phyloP scores from a whole-genome alignment of 1,140 invertebrate species.

The Tribolium castaneum region DNA sequence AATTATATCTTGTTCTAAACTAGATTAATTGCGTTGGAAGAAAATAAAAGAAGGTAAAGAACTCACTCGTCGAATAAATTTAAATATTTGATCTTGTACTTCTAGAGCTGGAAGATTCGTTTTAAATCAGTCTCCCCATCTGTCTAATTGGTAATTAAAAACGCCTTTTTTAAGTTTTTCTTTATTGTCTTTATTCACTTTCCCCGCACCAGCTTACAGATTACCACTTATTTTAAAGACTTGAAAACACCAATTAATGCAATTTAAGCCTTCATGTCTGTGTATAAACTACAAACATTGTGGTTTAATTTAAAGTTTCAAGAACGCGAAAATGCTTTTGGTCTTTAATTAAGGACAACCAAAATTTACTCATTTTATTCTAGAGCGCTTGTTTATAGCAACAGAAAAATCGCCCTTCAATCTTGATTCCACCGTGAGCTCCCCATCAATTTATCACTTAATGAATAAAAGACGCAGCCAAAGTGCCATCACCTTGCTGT shows the following conservation, averaged over 20 bases:
- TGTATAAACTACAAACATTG: background rate
- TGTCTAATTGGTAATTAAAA: no score
- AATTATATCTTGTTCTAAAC: no score
- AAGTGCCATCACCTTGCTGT: background rate
- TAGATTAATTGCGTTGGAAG: background rate
- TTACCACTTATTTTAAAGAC: background rate
- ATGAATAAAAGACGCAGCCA: background rate
- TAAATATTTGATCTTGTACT: background rate
- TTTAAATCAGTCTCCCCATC: no score
- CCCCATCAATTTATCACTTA: background rate
- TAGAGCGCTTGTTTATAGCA: background rate
- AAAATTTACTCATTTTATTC: background rate
- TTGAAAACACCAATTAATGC: background rate
- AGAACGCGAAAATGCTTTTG: background rate
- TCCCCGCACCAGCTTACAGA: background rate
- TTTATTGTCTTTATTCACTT: no score
- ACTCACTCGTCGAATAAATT: background rate
- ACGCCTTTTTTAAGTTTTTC: no score
- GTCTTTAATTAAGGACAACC: background rate
- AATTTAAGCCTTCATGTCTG: background rate
- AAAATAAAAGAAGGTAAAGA: background rate
- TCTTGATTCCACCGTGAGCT: background rate
- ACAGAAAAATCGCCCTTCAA: background rate
- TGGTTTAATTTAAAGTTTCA: background rate
- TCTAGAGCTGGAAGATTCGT: no score